Conservation (phyloP, 2,888 invertebrate species). For the Mantis religiosa region DNA sequence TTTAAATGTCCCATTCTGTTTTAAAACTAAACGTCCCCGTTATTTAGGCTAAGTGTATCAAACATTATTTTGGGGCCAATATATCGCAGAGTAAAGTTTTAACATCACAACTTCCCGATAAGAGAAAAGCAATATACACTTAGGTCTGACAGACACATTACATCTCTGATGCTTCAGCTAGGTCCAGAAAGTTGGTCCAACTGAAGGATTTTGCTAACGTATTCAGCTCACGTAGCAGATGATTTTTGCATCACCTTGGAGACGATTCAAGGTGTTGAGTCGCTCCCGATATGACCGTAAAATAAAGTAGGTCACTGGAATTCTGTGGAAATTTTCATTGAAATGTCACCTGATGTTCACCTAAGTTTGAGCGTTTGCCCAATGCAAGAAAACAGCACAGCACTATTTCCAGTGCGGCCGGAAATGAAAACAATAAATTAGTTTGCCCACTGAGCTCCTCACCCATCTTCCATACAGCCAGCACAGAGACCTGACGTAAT, state of each 20-base stretch:
- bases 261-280: not conserved
- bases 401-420: not conserved
- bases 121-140: too few species aligned
- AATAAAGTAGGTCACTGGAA: not conserved
- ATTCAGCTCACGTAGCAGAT: too few species aligned
- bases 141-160: too few species aligned
- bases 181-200: too few species aligned
- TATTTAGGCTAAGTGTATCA: too few species aligned
- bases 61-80: too few species aligned
- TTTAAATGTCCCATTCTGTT: too few species aligned
- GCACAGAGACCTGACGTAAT: not conserved
- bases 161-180: too few species aligned
- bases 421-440: constrained; percentile 13
- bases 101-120: too few species aligned
- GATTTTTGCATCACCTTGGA: not conserved
- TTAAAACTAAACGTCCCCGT: too few species aligned
- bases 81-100: too few species aligned
- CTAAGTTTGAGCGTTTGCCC: not conserved
- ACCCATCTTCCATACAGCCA: not conserved
- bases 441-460: not conserved
- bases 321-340: not conserved
- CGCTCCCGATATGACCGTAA: not conserved
- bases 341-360: not conserved
- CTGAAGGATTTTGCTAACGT: too few species aligned
- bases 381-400: not conserved